Evolutionary conservation across 2,888 invertebrate genomes (phyloP), one percentile per base, ranked within the genome.

Genomic region (Cheilosia vulpina): DNA sequence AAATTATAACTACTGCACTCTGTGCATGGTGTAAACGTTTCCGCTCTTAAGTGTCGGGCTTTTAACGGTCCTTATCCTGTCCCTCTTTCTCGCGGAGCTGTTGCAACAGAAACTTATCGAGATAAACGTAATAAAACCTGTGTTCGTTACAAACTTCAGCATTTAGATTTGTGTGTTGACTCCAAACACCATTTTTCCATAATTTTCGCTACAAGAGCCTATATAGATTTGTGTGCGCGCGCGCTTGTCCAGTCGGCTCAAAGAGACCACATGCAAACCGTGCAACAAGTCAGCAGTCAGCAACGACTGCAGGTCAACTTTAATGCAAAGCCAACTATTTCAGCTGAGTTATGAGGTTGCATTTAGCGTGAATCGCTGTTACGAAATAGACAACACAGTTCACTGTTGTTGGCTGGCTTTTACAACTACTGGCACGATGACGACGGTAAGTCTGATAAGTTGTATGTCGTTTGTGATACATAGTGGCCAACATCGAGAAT

Each of bases 341-440:
- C 27, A 79, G 62, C 58, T 83, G 68, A 83, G 63, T 83, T 83
- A 83, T 79, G 79, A 83, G 83, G 66, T 79, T 79, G 65, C 63
- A 75, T 83, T 83, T 63, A 83, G 72, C 79, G 62, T 83, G 83
- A 75, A 79, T 79, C 63, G 83, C 45, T 73, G 57, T 83, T 83
- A 83, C 79, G 83, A 83, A 83, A 79, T 75, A 79, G 68, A 73
- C 72, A 79, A 41, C 34, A 58, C 60, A 55, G 52, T 45, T 45
- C 31, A 31, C 31, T 19, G 78, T 73, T 72, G 72, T 34, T 82
- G 58, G 24, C 5, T 50, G 52, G 41, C 55, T 38, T 38, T 38
- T 38, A 38, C 38, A 38, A 38, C 38, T 72, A 38, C 38, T 72
- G 31, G 71, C 65, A 31, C 76, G 62, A 53, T 68, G 77, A 69